Evolutionary conservation across 2,797 vertebrate genomes (phyloP).

Genomic region (Channa striata): DNA sequence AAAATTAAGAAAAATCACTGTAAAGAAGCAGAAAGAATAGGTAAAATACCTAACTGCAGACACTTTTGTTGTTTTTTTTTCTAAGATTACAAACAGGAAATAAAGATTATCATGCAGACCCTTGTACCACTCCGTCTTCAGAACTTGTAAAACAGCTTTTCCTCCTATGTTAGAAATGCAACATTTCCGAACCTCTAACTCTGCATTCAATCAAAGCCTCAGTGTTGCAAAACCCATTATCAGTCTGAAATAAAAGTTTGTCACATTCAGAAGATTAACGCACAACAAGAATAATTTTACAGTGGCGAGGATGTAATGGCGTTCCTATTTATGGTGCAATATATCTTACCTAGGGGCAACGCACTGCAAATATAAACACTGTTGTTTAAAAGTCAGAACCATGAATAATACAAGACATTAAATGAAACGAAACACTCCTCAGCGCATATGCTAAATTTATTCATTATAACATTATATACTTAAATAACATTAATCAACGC

Average conservation of each 20-base stretch:
- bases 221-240: conserved; percentile 25
- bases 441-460: background rate
- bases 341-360: conserved; percentile 16
- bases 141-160: conserved; percentile 2
- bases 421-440: background rate
- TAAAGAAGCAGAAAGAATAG: background rate
- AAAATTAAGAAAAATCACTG: background rate
- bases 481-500: background rate
- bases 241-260: conserved; percentile 30
- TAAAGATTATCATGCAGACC: conserved; percentile 41
- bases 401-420: background rate
- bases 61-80: too few species aligned
- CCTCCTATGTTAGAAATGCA: conserved; percentile 19
- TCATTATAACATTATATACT: background rate
- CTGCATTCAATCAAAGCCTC: conserved; percentile 36
- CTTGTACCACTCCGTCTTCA: conserved; percentile 29
- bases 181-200: conserved; percentile 33
- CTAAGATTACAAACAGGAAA: background rate
- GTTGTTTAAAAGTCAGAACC: conserved; percentile 2
- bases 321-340: conserved; percentile 10
- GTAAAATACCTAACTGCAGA: too few species aligned
- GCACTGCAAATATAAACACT: background rate
- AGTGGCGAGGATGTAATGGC: conserved; percentile 18
- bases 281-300: conserved; percentile 15
- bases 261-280: conserved; percentile 36